A percentile compares a stretch with the other conserved stretches of the same genome.
These are phyloP conservation scores for Ateles fusciceps DNA, from an alignment of 2,797 vertebrate genomes.

Conservation along the genomic window DNA sequence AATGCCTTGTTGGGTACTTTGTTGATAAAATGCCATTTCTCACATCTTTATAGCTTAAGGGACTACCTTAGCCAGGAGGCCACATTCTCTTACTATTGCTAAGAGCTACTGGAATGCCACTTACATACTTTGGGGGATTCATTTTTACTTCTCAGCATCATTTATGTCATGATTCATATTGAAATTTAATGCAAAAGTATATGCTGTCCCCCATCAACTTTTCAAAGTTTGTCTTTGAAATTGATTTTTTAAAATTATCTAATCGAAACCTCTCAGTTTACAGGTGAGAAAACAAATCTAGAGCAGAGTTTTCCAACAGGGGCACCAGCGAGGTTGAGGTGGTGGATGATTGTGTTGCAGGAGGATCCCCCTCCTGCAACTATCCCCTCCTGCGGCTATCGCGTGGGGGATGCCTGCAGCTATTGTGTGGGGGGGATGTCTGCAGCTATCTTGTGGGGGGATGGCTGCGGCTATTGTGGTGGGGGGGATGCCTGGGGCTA, in stretches of 20 bases:
- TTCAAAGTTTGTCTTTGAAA: slow-evolving; percentile 19
- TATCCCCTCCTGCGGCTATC: too few relatives aligned
- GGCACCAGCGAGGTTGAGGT: neutral
- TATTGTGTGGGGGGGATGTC: too few relatives aligned
- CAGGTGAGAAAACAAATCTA: neutral
- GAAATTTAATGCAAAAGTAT: neutral
- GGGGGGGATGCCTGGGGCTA: too few relatives aligned
- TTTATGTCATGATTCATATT: slow-evolving; percentile 53
- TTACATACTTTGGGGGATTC: neutral
- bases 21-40: slow-evolving; percentile 64
- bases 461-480: too few relatives aligned
- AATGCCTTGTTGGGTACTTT: slow-evolving; percentile 73
- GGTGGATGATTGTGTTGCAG: too few relatives aligned
- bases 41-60: neutral
- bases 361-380: too few relatives aligned
- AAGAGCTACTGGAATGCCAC: slow-evolving; percentile 56
- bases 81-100: slow-evolving; percentile 51
- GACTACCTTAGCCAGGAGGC: slow-evolving; percentile 46
- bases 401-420: too few relatives aligned
- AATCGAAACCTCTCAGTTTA: neutral
- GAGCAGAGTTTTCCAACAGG: neutral
- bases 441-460: too few relatives aligned
- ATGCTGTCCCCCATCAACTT: neutral
- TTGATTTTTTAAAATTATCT: neutral
- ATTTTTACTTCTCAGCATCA: slow-evolving; percentile 59